Conservation (phyloP, 2,797 vertebrate genomes). For the Selene dorsalis region DNA sequence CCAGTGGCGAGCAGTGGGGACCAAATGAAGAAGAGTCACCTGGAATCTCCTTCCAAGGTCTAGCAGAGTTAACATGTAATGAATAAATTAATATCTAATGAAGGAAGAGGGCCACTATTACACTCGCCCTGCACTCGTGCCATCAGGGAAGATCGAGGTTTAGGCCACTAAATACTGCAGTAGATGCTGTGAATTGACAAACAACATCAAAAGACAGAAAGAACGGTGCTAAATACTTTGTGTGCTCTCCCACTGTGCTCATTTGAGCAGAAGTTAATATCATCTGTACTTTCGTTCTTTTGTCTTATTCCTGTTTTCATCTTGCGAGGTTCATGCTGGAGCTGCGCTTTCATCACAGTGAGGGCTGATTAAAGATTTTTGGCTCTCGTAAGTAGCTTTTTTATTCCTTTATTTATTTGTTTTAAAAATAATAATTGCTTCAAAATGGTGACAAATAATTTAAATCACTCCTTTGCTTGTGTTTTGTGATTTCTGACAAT, state of each 20-base stretch:
- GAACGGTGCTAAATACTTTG: constrained; percentile 78
- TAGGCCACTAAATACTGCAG: constrained; percentile 66
- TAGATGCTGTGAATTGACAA: constrained; percentile 76
- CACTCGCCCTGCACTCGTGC: constrained; percentile 64
- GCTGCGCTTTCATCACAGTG: constrained; percentile 69
- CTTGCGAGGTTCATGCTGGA: constrained; percentile 55
- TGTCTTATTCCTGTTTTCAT: constrained; percentile 68
- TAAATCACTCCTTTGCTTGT: constrained; percentile 11
- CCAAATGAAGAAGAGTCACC: constrained; percentile 86
- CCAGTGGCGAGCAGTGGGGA: constrained; percentile 79
- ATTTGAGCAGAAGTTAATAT: constrained; percentile 78
- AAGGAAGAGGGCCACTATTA: constrained; percentile 69
- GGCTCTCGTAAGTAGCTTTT: constrained; percentile 47
- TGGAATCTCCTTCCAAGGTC: constrained; percentile 81
- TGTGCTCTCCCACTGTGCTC: constrained; percentile 70
- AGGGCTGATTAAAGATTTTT: constrained; percentile 70
- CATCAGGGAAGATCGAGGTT: constrained; percentile 68
- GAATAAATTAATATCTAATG: constrained; percentile 89
- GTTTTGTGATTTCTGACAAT: constrained; percentile 29
- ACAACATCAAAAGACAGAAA: constrained; percentile 75
- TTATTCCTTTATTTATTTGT: not conserved
- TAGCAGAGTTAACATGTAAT: constrained; percentile 87
- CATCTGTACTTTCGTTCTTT: constrained; percentile 72
- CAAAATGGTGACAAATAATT: constrained; percentile 35
- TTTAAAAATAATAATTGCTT: constrained; percentile 35